Percentiles rank a stretch among this genome's conserved stretches.
Evolutionary conservation across 2,888 invertebrate genomes (phyloP).

Genomic region (Xanthia togata): DNA sequence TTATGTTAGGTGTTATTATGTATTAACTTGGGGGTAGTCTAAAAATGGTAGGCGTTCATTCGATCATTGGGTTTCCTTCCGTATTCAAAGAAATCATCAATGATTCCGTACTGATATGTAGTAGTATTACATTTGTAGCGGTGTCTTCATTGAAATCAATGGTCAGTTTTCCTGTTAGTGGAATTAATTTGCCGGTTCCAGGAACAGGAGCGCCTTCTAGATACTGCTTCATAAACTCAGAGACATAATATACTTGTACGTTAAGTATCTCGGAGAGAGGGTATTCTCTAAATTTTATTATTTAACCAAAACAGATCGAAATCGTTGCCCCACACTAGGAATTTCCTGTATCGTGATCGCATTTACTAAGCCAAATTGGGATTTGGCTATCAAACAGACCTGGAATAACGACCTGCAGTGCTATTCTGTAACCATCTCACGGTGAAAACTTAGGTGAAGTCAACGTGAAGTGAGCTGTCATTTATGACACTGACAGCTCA

Average conservation of each 20-base stretch:
- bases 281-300: not conserved
- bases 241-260: not conserved
- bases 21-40: not conserved
- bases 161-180: slow-evolving; percentile 51
- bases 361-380: not conserved
- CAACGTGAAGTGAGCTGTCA: no score
- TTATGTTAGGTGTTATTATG: not conserved
- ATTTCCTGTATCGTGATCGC: not conserved
- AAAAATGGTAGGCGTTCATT: slow-evolving; percentile 32
- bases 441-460: no score
- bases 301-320: not conserved
- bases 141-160: slow-evolving; percentile 46
- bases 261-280: no score
- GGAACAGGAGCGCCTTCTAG: slow-evolving; percentile 12
- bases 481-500: no score
- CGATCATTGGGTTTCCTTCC: slow-evolving; percentile 56
- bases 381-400: not conserved
- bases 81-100: slow-evolving; percentile 59
- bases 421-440: no score
- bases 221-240: not conserved
- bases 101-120: slow-evolving; percentile 34
- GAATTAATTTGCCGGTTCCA: slow-evolving; percentile 27
- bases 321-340: not conserved
- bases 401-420: no score
- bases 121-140: slow-evolving; percentile 12